phyloP scores from a whole-genome alignment of 2,888 invertebrate species.

The Aphrophora alni region DNA sequence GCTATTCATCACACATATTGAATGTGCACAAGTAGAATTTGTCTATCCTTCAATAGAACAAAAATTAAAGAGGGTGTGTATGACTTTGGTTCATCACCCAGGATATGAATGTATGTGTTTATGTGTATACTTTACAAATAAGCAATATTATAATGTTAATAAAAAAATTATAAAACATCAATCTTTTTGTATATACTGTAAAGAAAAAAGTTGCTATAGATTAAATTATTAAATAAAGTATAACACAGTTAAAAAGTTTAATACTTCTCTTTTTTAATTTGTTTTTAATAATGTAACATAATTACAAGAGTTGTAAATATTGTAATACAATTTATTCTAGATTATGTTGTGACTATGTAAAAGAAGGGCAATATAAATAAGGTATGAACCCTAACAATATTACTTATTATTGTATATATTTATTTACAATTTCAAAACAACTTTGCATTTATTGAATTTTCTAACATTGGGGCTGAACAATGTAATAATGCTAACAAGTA shows the following conservation, averaged over 20 bases:
- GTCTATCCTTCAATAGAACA: too few relatives aligned
- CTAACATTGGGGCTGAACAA: neutral
- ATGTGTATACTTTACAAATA: neutral
- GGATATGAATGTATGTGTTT: too few relatives aligned
- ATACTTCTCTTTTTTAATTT: neutral
- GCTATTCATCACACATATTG: too few relatives aligned
- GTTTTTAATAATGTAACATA: neutral
- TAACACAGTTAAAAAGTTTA: too few relatives aligned
- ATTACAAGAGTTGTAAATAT: neutral
- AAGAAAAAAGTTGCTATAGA: neutral
- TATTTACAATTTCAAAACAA: neutral
- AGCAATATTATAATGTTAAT: neutral
- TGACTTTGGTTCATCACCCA: too few relatives aligned
- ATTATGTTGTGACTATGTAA: neutral
- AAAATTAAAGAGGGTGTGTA: too few relatives aligned
- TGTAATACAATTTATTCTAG: too few relatives aligned
- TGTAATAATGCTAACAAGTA: neutral
- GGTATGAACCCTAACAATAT: too few relatives aligned
- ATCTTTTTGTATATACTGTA: neutral
- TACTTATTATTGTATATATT: too few relatives aligned
- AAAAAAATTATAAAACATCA: neutral
- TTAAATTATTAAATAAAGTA: neutral
- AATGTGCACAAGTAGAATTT: too few relatives aligned
- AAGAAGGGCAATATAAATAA: neutral
- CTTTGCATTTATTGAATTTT: neutral